Percentiles rank a stretch among this genome's conserved stretches.
phyloP scores from a whole-genome alignment of 2,888 invertebrate species.

The Neoaliturus tenellus region DNA sequence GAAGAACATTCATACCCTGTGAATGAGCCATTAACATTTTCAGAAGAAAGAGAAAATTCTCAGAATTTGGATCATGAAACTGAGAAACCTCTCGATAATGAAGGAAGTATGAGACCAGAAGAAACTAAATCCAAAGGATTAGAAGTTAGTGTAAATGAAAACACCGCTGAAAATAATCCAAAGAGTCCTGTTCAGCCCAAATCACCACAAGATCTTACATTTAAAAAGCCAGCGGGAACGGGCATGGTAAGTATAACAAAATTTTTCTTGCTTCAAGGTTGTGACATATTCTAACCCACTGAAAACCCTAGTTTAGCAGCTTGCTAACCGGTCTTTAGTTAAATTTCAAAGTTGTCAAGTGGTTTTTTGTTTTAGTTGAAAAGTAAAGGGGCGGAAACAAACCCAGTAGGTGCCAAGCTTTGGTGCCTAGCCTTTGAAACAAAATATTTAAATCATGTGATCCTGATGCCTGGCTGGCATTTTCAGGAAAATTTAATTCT shows the following conservation, averaged over 20 bases:
- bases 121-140: not conserved
- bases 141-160: not conserved
- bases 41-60: not conserved
- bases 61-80: not conserved
- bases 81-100: not conserved
- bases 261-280: too few species aligned
- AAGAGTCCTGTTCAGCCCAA: constrained; percentile 42
- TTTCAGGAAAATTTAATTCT: too few species aligned
- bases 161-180: not conserved
- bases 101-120: not conserved
- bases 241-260: constrained; percentile 34
- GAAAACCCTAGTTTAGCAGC: too few species aligned
- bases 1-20: not conserved
- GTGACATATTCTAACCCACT: too few species aligned
- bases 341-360: too few species aligned
- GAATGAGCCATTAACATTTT: not conserved
- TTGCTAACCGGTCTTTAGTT: too few species aligned
- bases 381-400: too few species aligned
- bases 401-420: too few species aligned
- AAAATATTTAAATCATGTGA: too few species aligned
- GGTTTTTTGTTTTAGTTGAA: too few species aligned
- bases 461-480: too few species aligned
- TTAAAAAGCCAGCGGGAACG: constrained; percentile 8
- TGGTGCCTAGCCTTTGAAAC: too few species aligned
- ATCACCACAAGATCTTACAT: constrained; percentile 45